Evolutionary conservation across 2,113 vertebrate species (phyloP).

Genomic region (Macheiramphus alcinus): DNA sequence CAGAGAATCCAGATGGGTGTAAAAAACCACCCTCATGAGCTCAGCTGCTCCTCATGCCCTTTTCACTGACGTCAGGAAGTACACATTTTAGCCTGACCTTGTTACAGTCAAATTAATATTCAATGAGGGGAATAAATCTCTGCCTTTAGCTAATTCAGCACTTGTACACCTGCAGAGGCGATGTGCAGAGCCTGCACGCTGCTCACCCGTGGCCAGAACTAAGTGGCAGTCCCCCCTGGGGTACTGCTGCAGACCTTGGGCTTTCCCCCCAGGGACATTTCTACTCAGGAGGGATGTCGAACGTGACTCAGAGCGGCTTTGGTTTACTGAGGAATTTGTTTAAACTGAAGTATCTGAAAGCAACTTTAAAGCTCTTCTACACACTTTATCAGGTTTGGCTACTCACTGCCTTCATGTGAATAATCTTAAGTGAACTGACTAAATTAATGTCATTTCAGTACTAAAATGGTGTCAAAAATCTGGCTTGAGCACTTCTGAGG

Average conservation of each 20-base stretch:
- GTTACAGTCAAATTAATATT: background rate
- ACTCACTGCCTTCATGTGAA: background rate
- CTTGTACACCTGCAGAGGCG: no score
- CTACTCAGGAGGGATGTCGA: background rate
- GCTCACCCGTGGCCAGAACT: background rate
- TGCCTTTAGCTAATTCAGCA: background rate
- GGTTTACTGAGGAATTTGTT: background rate
- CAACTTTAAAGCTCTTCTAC: background rate
- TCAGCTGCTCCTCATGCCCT: background rate
- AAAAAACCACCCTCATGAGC: background rate
- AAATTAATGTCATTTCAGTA: background rate
- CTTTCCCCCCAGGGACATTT: background rate
- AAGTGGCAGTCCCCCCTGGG: no score
- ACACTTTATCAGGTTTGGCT: background rate
- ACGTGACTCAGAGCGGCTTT: background rate
- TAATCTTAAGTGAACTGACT: background rate
- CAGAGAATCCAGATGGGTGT: background rate
- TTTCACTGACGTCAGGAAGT: background rate
- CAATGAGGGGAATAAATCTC: background rate
- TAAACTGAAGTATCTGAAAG: background rate
- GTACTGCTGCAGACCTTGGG: background rate
- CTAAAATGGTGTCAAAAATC: background rate
- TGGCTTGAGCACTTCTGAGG: background rate
- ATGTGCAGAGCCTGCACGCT: background rate
- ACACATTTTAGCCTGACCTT: background rate